A percentile compares a stretch with the other conserved stretches of the same genome.
Evolutionary conservation across 2,888 invertebrate species (phyloP).

Genomic region (Drosophila paramelanica): DNA sequence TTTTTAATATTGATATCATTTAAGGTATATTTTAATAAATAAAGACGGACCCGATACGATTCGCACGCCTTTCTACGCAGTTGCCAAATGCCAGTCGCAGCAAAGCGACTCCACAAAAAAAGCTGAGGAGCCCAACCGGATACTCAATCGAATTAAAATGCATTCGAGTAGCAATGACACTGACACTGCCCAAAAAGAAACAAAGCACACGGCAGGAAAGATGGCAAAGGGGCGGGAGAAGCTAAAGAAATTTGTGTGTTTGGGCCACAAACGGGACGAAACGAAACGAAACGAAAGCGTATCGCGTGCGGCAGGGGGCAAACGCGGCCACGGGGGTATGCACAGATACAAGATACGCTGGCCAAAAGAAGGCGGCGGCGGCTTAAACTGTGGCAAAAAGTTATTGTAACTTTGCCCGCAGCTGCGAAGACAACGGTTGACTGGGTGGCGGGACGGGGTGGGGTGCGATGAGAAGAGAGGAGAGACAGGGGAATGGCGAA

Average conservation of each 20-base stretch:
- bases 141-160: conserved; percentile 78
- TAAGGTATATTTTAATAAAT: no score
- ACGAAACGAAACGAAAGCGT: background rate
- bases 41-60: no score
- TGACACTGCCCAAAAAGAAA: conserved; percentile 54
- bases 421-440: conserved; percentile 35
- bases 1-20: no score
- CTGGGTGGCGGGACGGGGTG: background rate
- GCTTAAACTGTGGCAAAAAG: conserved; percentile 75
- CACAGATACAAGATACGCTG: conserved; percentile 52
- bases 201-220: conserved; percentile 1
- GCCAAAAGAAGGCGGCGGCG: conserved; percentile 20
- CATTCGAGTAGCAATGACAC: conserved; percentile 72
- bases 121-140: conserved; percentile 26
- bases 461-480: background rate
- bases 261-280: conserved; percentile 10
- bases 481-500: background rate
- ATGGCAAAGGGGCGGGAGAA: background rate
- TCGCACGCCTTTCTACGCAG: no score
- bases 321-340: background rate
- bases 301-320: background rate
- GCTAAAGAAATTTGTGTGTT: conserved; percentile 18
- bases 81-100: background rate
- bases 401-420: conserved; percentile 73
- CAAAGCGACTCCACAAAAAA: conserved; percentile 14